phyloP scores from a whole-genome alignment of 1,140 invertebrate species.

The Macrobrachium rosenbergii region DNA sequence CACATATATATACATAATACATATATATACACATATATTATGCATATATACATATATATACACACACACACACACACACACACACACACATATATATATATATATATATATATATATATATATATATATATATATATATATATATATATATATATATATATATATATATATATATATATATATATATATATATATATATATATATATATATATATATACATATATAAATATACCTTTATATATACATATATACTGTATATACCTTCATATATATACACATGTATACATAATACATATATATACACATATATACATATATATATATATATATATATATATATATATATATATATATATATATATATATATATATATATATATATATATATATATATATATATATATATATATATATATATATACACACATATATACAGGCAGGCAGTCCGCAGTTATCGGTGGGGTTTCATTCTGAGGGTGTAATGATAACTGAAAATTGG shows the following conservation, averaged over 20 bases:
- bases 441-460: too few species aligned
- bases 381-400: too few species aligned
- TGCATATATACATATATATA: conserved; percentile 40
- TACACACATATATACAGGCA: too few species aligned
- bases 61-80: conserved; percentile 20
- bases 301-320: conserved; percentile 47
- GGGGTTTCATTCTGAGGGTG: too few species aligned
- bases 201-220: conserved; percentile 26
- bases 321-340: conserved; percentile 34
- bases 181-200: conserved; percentile 2
- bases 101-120: conserved; percentile 16
- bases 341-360: too few species aligned
- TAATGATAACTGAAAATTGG: too few species aligned
- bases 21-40: conserved; percentile 1
- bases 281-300: conserved; percentile 45
- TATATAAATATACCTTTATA: neutral
- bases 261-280: too few species aligned
- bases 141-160: conserved; percentile 28
- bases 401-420: too few species aligned
- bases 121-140: conserved; percentile 27
- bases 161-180: conserved; percentile 17
- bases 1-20: neutral
- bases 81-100: conserved; percentile 2
- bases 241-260: conserved; percentile 11
- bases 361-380: too few species aligned